These are phyloP conservation scores for Luffia ferchaultella DNA, from an alignment of 2,888 invertebrate genomes.

Conservation along the genomic window DNA sequence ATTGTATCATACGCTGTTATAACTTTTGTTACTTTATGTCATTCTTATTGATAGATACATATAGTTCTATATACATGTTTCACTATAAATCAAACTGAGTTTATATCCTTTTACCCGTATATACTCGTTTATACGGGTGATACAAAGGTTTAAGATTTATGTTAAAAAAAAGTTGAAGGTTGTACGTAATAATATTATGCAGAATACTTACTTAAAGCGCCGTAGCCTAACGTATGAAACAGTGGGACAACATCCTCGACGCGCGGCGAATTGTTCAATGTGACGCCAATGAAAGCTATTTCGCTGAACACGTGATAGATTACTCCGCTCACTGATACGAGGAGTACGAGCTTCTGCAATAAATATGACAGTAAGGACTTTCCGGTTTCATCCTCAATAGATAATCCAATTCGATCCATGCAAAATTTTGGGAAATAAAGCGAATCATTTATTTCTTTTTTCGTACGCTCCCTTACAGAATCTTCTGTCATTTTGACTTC, in stretches of 20 bases:
- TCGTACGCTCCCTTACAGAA: constrained; percentile 20
- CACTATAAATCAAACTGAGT: no score
- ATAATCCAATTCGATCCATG: constrained; percentile 42
- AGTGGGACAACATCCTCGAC: constrained; percentile 55
- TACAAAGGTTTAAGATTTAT: no score
- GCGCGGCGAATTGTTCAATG: constrained; percentile 44
- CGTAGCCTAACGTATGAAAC: constrained; percentile 55
- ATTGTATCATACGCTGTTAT: no score
- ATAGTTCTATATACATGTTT: no score
- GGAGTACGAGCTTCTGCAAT: constrained; percentile 35
- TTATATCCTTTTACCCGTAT: no score
- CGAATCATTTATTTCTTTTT: constrained; percentile 40
- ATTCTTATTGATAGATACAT: no score
- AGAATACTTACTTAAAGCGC: constrained; percentile 50
- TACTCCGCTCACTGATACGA: constrained; percentile 33
- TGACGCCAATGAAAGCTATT: constrained; percentile 41
- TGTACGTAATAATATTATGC: no score
- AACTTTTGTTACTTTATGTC: no score
- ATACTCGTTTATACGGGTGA: no score
- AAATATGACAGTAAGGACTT: constrained; percentile 24
- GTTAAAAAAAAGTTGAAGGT: no score
- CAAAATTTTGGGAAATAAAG: constrained; percentile 36
- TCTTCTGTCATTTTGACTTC: neutral
- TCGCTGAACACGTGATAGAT: constrained; percentile 53
- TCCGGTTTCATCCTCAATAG: constrained; percentile 29